A percentile compares a stretch with the other conserved stretches of the same genome.
phyloP scores from a whole-genome alignment of 2,888 invertebrate species.

The Acanthopleura granulata region DNA sequence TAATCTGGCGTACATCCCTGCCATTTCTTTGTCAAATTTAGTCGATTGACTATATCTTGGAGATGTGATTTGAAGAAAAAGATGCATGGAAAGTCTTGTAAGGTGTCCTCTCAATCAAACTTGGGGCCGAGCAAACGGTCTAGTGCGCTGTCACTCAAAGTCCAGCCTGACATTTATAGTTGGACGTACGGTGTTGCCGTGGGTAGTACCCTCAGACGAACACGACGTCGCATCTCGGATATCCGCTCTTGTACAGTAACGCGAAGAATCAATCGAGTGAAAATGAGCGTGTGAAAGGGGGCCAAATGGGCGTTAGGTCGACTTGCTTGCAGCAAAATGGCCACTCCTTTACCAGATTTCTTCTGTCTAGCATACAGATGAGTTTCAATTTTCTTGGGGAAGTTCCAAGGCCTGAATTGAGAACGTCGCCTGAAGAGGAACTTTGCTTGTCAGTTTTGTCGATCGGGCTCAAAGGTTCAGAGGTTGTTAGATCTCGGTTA shows the following conservation, averaged over 20 bases:
- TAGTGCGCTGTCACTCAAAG: constrained; percentile 4
- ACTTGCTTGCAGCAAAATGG: neutral
- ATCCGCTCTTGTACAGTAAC: constrained; percentile 14
- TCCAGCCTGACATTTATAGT: neutral
- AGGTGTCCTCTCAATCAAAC: constrained; percentile 14
- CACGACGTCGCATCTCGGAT: neutral
- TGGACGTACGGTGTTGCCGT: neutral
- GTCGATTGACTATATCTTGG: constrained; percentile 14
- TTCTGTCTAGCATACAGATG: neutral
- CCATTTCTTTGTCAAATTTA: constrained; percentile 13
- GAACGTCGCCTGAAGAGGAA: no score
- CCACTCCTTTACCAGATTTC: neutral
- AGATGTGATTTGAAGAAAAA: constrained; percentile 16
- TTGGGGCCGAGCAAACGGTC: neutral
- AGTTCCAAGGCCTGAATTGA: no score
- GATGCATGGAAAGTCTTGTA: neutral
- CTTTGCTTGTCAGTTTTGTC: no score
- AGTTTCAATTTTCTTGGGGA: no score
- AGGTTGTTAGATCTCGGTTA: no score
- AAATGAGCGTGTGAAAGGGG: constrained; percentile 10
- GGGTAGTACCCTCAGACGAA: neutral
- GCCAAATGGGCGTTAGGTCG: constrained; percentile 4
- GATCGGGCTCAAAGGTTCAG: no score
- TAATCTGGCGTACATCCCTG: constrained; percentile 9
- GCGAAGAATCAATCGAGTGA: constrained; percentile 9